These are phyloP conservation scores for Pantherophis alleghaniensis DNA, from an alignment of 2,797 vertebrate species.

Conservation along the genomic window DNA sequence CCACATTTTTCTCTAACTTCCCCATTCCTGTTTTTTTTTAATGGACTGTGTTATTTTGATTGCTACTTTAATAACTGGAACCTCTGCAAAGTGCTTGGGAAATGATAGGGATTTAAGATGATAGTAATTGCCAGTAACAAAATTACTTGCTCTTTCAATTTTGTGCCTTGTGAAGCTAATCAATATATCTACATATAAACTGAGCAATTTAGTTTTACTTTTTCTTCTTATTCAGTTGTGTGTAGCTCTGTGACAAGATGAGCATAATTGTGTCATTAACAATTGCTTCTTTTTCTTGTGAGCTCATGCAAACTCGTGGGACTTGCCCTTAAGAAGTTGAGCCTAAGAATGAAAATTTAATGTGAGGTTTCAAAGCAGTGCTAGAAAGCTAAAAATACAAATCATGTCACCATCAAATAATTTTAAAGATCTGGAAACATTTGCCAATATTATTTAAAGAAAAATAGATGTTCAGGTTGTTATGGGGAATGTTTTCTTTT, in stretches of 20 bases:
- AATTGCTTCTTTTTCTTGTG: background rate
- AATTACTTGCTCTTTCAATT: background rate
- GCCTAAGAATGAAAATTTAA: background rate
- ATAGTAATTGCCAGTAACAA: background rate
- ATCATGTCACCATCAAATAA: background rate
- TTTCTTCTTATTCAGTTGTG: background rate
- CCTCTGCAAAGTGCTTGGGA: background rate
- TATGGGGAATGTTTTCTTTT: background rate
- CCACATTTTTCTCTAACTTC: background rate
- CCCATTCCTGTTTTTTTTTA: background rate
- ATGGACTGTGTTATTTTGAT: background rate
- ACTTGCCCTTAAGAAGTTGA: background rate
- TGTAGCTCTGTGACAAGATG: background rate
- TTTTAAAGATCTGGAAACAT: background rate
- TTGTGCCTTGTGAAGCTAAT: background rate
- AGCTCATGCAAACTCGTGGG: background rate
- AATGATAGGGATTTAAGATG: background rate
- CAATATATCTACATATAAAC: background rate
- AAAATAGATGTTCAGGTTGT: background rate
- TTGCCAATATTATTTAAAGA: background rate
- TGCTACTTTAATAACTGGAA: background rate
- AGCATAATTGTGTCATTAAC: background rate
- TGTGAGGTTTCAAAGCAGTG: background rate
- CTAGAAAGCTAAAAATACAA: background rate
- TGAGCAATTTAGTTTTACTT: background rate